Evolutionary conservation across 2,888 invertebrate genomes (phyloP).

Genomic region (Drosophila eohydei): DNA sequence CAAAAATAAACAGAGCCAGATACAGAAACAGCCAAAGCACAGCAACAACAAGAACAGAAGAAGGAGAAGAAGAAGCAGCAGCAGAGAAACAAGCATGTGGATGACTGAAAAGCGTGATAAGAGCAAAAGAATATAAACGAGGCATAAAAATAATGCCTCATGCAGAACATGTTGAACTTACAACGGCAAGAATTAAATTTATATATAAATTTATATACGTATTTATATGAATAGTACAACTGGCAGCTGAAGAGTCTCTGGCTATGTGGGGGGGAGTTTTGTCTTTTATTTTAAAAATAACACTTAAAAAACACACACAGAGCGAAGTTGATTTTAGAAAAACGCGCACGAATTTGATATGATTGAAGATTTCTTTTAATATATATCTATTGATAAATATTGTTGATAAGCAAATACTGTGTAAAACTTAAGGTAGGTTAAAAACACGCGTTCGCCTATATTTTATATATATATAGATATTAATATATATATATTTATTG

Average conservation of each 20-base stretch:
- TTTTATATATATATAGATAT: background rate
- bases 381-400: background rate
- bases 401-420: background rate
- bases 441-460: constrained; percentile 9
- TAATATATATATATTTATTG: background rate
- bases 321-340: background rate
- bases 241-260: background rate
- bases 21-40: constrained; percentile 20
- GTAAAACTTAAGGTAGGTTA: constrained; percentile 30
- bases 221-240: background rate
- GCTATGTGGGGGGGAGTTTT: constrained; percentile 29
- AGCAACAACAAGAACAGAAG: background rate
- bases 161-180: background rate
- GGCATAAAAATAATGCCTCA: constrained; percentile 13
- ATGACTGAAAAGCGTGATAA: constrained; percentile 27
- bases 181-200: constrained; percentile 5
- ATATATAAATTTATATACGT: background rate
- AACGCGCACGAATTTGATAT: constrained; percentile 7
- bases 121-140: background rate
- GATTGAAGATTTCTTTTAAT: background rate
- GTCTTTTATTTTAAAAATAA: background rate
- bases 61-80: background rate
- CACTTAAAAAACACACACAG: background rate
- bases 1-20: constrained; percentile 40
- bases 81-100: constrained; percentile 3